Evolutionary conservation across 1,140 invertebrate genomes (phyloP).

Genomic region (Drosophila triauraria): DNA sequence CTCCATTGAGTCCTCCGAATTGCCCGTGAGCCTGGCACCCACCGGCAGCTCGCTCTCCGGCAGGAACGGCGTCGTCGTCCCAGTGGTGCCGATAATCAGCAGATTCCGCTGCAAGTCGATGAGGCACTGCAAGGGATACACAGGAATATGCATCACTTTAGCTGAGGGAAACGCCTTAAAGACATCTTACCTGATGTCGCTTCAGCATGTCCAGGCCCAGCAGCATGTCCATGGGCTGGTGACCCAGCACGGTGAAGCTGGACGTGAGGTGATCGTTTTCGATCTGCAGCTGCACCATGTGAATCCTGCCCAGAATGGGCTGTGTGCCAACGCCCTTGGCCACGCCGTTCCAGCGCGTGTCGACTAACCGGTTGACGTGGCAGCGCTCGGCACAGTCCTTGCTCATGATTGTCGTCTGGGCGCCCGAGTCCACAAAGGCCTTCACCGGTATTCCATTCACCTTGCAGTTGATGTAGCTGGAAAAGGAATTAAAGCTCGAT

Average conservation of each 20-base stretch:
- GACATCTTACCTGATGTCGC: slow-evolving; percentile 91
- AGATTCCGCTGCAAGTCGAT: slow-evolving; percentile 97
- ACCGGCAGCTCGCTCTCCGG: slow-evolving; percentile 94
- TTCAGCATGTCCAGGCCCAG: slow-evolving; percentile 98
- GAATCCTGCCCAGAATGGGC: slow-evolving; percentile 97
- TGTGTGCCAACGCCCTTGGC: slow-evolving; percentile 99
- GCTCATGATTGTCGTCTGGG: slow-evolving; percentile 98
- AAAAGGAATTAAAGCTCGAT: background rate
- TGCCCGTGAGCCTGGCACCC: slow-evolving; percentile 86
- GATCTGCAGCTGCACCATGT: slow-evolving; percentile 98
- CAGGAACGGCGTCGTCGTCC: slow-evolving; percentile 96
- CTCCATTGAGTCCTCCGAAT: slow-evolving; percentile 79
- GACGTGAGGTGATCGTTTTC: slow-evolving; percentile 96
- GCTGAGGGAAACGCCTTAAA: too few relatives aligned
- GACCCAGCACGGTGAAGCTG: slow-evolving; percentile 98
- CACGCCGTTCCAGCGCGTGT: slow-evolving; percentile 96
- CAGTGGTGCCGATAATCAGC: slow-evolving; percentile 97
- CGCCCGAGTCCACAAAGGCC: slow-evolving; percentile 98
- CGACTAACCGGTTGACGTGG: slow-evolving; percentile 97
- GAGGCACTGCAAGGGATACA: slow-evolving; percentile 89
- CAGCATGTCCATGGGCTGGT: slow-evolving; percentile 99
- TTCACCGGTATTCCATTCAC: slow-evolving; percentile 98
- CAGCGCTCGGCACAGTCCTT: slow-evolving; percentile 96
- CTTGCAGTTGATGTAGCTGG: slow-evolving; percentile 93
- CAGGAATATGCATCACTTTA: background rate